Base-by-base conservation (phyloP, 2,113 vertebrate genomes). In the Dromiciops gliroides region DNA sequence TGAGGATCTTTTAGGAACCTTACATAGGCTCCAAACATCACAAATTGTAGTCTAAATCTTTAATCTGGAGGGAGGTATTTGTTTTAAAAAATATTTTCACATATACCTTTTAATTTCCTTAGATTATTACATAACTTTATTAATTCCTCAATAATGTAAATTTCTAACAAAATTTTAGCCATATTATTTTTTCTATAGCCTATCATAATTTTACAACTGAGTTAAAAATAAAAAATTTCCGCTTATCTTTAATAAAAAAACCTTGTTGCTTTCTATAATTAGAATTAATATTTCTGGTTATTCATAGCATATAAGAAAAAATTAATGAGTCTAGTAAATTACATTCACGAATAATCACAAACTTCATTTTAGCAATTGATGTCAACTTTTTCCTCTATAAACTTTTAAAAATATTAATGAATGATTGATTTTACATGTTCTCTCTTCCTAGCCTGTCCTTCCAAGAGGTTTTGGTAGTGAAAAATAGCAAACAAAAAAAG, bases 111-210 rank as follows among this genome's bases (percentile, higher is more conserved):
- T 95, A 94, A 97, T 96, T 97, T 96, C 91, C 94, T 96, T 95
- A 95, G 51, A 95, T 94, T 75, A 95, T 96, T 97, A 96, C 95
- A 93, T 97, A 94, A 94, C 91, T 96, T 97, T 96, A 95, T 94
- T 96, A 94, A 97, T 97, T 97, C 90, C 44, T 23, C 95, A 95
- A 90, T 90, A 95, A 0, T 31, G 28, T 31, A 60, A 60, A 60
- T 60, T 60, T 31, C 28, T 31, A 60, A 60, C 10, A 60, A 31
- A 60, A 56, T 28, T 56, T 56, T 56, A 28, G 26, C 53, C 3
- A 56, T 28, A 31, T 56, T 11, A 11, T 56, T 60, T 31, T 60
- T 60, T 60, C 28, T 31, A 60, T 8, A 60, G 28, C 31, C 26
- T 60, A 31, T 31, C 56, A 60, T 60, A 60, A 60, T 60, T 60